Percentiles rank a stretch among this genome's conserved stretches.
phyloP scores from a whole-genome alignment of 2,797 vertebrate genomes.

The Acanthurus leucopareius region DNA sequence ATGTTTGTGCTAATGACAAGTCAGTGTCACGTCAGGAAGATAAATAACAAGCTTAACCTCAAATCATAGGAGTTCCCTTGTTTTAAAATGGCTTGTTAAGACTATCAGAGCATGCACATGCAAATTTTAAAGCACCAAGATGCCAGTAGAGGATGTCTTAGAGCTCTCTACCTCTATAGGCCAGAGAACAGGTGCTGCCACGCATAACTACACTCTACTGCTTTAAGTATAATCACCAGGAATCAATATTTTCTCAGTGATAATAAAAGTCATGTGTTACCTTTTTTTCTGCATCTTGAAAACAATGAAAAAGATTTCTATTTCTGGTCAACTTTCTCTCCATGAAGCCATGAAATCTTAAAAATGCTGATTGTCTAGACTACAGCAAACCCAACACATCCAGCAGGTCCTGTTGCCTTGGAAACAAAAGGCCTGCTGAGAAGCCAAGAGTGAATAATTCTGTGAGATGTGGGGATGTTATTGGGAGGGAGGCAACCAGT shows the following conservation, averaged over 20 bases:
- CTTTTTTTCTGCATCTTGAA: background rate
- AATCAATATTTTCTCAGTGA: background rate
- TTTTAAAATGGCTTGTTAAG: background rate
- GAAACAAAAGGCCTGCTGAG: slow-evolving; percentile 77
- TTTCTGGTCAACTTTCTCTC: slow-evolving; percentile 33
- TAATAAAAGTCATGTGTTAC: background rate
- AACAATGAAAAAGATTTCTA: background rate
- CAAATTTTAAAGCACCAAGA: slow-evolving; percentile 3
- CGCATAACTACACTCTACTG: background rate
- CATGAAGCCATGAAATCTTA: slow-evolving; percentile 35
- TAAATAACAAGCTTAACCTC: slow-evolving; percentile 1
- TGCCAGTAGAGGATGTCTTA: background rate
- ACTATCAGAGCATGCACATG: slow-evolving; percentile 15
- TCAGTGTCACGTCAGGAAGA: background rate
- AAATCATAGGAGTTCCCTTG: background rate
- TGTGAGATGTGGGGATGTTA: slow-evolving; percentile 61
- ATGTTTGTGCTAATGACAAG: background rate
- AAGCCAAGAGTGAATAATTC: slow-evolving; percentile 71
- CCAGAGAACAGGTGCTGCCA: background rate
- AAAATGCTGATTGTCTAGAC: slow-evolving; percentile 60
- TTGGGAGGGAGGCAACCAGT: slow-evolving; percentile 50
- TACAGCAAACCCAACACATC: slow-evolving; percentile 55
- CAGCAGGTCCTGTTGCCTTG: slow-evolving; percentile 78
- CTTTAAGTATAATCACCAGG: background rate
- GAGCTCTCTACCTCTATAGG: background rate